Conservation (phyloP, 2,888 invertebrate genomes). For the Caenorhabditis wallacei region DNA sequence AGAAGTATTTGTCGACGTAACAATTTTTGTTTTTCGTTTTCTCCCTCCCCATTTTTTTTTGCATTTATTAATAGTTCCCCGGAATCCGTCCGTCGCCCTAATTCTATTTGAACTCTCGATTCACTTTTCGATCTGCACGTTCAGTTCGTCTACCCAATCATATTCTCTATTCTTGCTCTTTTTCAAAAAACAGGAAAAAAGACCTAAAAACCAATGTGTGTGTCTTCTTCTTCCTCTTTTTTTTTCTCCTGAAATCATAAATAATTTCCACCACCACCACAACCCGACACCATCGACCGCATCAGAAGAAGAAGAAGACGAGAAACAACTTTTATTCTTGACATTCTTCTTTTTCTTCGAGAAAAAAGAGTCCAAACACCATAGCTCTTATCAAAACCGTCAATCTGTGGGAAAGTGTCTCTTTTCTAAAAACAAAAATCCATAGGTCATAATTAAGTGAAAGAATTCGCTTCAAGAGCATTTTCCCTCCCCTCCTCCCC, state of each 20-base stretch:
- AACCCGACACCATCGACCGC: slow-evolving; percentile 35
- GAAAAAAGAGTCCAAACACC: slow-evolving; percentile 38
- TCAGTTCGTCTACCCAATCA: not conserved
- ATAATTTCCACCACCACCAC: slow-evolving; percentile 46
- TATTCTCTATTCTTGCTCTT: slow-evolving; percentile 6
- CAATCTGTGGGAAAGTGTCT: not conserved
- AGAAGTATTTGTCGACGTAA: slow-evolving; percentile 14
- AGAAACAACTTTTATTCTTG: slow-evolving; percentile 16
- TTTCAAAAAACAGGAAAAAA: not conserved
- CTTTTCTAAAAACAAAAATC: slow-evolving; percentile 48
- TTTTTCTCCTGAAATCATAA: slow-evolving; percentile 41
- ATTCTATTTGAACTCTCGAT: slow-evolving; percentile 17
- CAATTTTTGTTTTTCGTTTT: slow-evolving; percentile 15
- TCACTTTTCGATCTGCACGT: slow-evolving; percentile 12
- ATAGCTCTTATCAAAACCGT: slow-evolving; percentile 30
- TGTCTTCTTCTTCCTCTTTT: slow-evolving; percentile 10
- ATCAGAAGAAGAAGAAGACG: slow-evolving; percentile 21
- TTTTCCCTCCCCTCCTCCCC: slow-evolving; percentile 15
- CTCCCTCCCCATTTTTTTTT: not conserved
- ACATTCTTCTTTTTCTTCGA: not conserved
- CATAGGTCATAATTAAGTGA: slow-evolving; percentile 49
- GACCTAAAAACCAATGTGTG: not conserved
- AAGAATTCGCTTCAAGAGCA: slow-evolving; percentile 18
- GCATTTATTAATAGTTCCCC: slow-evolving; percentile 26
- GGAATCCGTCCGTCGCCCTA: not conserved